A percentile compares a stretch with the other conserved stretches of the same genome.
phyloP scores from a whole-genome alignment of 2,888 invertebrate species.

The Ptychoptera contaminata region DNA sequence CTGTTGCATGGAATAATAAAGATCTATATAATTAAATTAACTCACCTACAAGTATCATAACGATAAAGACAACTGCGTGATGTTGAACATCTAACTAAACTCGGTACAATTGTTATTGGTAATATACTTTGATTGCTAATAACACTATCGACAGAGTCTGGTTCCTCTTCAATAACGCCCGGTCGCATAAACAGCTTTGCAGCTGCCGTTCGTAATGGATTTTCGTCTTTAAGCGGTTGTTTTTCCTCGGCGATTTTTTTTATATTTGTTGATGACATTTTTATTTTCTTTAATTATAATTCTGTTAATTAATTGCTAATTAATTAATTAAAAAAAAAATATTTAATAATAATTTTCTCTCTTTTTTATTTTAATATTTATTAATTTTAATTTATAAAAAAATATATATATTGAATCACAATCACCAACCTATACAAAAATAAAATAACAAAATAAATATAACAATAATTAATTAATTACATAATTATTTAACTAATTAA shows the following conservation, averaged over 20 bases:
- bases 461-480: no score
- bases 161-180: constrained; percentile 22
- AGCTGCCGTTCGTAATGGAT: neutral
- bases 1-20: no score
- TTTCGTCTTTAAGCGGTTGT: neutral
- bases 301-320: no score
- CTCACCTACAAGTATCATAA: constrained; percentile 27
- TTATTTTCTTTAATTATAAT: no score
- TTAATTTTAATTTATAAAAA: no score
- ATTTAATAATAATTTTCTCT: no score
- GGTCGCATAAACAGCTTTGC: constrained; percentile 6
- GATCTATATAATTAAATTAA: neutral
- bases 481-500: no score
- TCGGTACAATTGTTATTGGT: constrained; percentile 30
- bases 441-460: no score
- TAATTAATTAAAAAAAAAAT: no score
- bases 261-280: neutral
- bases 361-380: no score
- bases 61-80: constrained; percentile 22
- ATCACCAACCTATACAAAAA: no score
- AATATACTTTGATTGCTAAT: constrained; percentile 28
- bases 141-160: constrained; percentile 29
- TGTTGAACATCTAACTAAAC: constrained; percentile 22
- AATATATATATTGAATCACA: no score
- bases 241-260: neutral